Base-by-base conservation (phyloP, 2,113 vertebrate species). In the Thymallus thymallus region DNA sequence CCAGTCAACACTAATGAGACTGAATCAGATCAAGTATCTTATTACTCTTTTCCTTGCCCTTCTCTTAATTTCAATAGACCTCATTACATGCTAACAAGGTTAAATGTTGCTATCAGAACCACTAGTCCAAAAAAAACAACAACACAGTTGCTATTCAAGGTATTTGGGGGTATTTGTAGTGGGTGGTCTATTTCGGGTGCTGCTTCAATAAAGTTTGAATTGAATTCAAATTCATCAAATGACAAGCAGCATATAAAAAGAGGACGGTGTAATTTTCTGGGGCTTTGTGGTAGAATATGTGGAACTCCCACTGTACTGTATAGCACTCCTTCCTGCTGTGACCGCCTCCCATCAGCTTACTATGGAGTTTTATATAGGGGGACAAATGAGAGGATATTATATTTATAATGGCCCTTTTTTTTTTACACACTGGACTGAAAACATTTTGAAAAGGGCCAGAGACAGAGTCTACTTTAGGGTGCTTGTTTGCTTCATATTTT, bases 371-470 rank as follows among this genome's bases (percentile, higher is more conserved):
- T 69, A 61, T 60, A 32, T 63, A 73, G 23, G 12, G 68, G 14
- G 64, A 45, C 67, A 72, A 77, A 82, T 88, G 45, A 75, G 35
- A n/a, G 51, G 29, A 46, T 24, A 69, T 64, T 30, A 26, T 80
- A 86, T 91, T 90, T 90, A 91, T 87, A 78, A 84, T 77, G 87
- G 82, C 79, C 80, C 66, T 84, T 79, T 82, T 82, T 84, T 79
- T 82, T 82, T 82, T 77, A 91, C 86, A 93, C 92, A 94, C 92
- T 94, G 93, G 92, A 93, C 83, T 76, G 70, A 84, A 76, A 78
- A 70, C 75, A 62, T 84, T 84, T 76, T 69, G 1, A 45, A 78
- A 81, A 77, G 75, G 84, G 78, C 79, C 74, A 74, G 74, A 79
- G 88, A 92, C 87, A 65, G 78, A 89, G 72, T 91, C 90, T 85